These are phyloP conservation scores for Tringa solitaria DNA, from an alignment of 2,113 vertebrate genomes.

Conservation along the genomic window DNA sequence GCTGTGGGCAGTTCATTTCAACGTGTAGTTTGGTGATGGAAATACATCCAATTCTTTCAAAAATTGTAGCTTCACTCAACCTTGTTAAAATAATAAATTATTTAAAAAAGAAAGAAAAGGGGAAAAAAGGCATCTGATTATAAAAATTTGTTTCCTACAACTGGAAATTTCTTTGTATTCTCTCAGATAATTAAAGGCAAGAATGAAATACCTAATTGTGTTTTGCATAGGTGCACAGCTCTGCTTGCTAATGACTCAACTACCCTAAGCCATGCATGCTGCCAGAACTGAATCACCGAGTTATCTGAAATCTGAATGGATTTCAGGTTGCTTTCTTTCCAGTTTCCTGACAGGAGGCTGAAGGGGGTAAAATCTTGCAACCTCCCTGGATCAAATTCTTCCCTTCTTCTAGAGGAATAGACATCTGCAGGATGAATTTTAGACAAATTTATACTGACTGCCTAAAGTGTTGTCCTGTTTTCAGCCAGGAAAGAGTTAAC, in stretches of 20 bases:
- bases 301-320: not conserved
- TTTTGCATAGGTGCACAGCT: not conserved
- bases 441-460: not conserved
- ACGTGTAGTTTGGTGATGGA: not conserved
- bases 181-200: not conserved
- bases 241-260: not conserved
- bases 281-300: not conserved
- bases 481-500: not conserved
- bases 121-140: not conserved
- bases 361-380: not conserved
- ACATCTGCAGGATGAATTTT: not conserved
- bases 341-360: not conserved
- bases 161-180: not conserved
- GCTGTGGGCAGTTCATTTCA: not conserved
- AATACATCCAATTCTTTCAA: not conserved
- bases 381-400: not conserved
- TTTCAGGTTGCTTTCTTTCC: not conserved
- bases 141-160: not conserved
- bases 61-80: not conserved
- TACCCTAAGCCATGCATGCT: not conserved
- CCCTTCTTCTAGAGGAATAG: not conserved
- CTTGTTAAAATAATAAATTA: not conserved
- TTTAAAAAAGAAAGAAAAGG: not conserved
- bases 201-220: not conserved
- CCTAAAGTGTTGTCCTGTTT: accelerated